These are phyloP conservation scores for Ophioninae sp. DNA, from an alignment of 2,888 invertebrate genomes.

Conservation along the genomic window DNA sequence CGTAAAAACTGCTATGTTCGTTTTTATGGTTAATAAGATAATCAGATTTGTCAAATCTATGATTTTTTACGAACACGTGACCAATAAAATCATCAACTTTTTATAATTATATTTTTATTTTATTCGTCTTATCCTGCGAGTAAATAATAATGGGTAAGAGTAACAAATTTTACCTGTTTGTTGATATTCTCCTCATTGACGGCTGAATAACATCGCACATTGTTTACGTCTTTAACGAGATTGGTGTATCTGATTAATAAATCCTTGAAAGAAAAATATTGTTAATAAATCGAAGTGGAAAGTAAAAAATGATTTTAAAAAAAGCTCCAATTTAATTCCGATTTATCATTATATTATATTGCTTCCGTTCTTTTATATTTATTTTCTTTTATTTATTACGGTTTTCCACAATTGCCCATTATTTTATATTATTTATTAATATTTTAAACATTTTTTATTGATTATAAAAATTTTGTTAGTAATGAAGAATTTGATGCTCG, in stretches of 20 bases:
- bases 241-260: constrained; percentile 84
- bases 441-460: too few species aligned
- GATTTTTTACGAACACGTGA: too few species aligned
- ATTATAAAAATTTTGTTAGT: too few species aligned
- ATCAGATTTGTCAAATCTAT: too few species aligned
- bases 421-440: too few species aligned
- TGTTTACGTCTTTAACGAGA: constrained; percentile 86
- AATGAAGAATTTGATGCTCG: too few species aligned
- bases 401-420: too few species aligned
- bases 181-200: constrained; percentile 85
- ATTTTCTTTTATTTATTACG: too few species aligned
- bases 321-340: not conserved
- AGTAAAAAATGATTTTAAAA: not conserved
- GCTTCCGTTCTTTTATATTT: too few species aligned
- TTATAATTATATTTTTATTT: not conserved
- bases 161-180: constrained; percentile 82
- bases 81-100: too few species aligned
- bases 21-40: too few species aligned
- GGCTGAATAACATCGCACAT: constrained; percentile 87
- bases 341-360: not conserved
- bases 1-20: too few species aligned
- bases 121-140: not conserved
- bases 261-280: constrained; percentile 75
- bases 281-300: not conserved
- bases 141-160: not conserved